These are phyloP conservation scores for Conops quadrifasciatus DNA, from an alignment of 2,888 invertebrate species.

Conservation along the genomic window DNA sequence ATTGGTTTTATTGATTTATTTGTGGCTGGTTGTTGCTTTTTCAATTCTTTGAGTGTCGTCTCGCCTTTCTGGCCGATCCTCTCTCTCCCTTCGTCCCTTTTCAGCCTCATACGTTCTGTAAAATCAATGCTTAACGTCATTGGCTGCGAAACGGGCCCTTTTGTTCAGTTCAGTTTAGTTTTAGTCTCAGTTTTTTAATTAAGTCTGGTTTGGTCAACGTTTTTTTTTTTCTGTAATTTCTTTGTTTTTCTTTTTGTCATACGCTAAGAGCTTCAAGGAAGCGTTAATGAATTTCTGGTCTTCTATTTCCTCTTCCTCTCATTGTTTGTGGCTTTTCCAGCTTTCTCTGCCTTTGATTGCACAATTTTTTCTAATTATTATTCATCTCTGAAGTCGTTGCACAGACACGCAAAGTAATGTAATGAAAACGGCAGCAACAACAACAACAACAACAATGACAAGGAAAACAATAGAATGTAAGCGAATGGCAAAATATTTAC, in stretches of 20 bases:
- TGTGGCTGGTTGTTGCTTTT: too few species aligned
- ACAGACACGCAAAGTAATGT: neutral
- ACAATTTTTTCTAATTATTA: neutral
- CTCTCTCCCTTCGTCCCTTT: too few species aligned
- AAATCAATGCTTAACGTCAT: too few species aligned
- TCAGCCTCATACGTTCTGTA: too few species aligned
- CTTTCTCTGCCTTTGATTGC: neutral
- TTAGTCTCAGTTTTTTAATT: neutral
- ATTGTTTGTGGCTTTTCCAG: neutral
- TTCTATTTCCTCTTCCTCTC: neutral
- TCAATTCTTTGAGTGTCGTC: too few species aligned
- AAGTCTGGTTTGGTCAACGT: neutral
- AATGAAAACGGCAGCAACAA: neutral
- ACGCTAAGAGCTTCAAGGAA: neutral
- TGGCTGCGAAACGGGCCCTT: too few species aligned
- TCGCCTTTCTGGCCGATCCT: too few species aligned
- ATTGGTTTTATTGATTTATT: too few species aligned
- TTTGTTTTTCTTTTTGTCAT: neutral
- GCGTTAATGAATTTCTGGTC: conserved; percentile 10
- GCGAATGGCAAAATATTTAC: too few species aligned
- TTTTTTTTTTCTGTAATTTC: neutral
- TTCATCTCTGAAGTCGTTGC: too few species aligned
- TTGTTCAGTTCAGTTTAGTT: too few species aligned
- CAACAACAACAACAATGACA: too few species aligned
- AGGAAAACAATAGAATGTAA: neutral